A percentile compares a stretch with the other conserved stretches of the same genome.
phyloP scores from a whole-genome alignment of 2,113 vertebrate genomes.

The Corynorhinus townsendii region DNA sequence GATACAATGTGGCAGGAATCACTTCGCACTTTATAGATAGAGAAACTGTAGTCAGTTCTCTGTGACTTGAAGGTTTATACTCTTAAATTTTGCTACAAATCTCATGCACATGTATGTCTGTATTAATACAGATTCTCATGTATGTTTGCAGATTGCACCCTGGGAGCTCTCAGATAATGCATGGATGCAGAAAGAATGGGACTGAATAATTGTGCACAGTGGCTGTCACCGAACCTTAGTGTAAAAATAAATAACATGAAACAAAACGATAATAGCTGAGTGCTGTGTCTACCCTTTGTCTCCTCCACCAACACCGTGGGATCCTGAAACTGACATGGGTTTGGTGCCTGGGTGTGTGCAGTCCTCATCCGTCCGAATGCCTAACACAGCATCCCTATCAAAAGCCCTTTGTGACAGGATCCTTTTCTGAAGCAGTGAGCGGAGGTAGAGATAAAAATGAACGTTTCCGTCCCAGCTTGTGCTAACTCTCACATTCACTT shows the following conservation, averaged over 20 bases:
- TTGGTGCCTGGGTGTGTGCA: not conserved
- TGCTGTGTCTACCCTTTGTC: not conserved
- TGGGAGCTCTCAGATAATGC: not conserved
- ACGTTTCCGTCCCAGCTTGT: slow-evolving; percentile 48
- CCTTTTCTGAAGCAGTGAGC: not conserved
- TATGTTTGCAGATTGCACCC: not conserved
- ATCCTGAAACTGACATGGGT: not conserved
- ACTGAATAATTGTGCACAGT: not conserved
- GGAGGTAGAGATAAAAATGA: slow-evolving; percentile 49
- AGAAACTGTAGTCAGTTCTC: not conserved
- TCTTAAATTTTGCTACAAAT: not conserved
- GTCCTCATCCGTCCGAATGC: not conserved
- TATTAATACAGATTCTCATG: not conserved
- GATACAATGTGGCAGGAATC: not conserved
- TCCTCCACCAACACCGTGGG: not conserved
- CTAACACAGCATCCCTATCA: not conserved
- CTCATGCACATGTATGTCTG: not conserved
- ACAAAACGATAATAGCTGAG: not conserved
- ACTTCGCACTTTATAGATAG: not conserved
- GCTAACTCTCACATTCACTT: slow-evolving; percentile 52
- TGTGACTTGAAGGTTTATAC: not conserved
- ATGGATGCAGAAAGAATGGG: not conserved
- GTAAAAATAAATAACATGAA: slow-evolving; percentile 35
- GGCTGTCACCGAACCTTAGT: not conserved
- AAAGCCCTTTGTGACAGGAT: not conserved